Evolutionary conservation across 2,113 vertebrate species (phyloP), one percentile per base, ranked within the genome.

Genomic region (Ceyx margarethae): DNA sequence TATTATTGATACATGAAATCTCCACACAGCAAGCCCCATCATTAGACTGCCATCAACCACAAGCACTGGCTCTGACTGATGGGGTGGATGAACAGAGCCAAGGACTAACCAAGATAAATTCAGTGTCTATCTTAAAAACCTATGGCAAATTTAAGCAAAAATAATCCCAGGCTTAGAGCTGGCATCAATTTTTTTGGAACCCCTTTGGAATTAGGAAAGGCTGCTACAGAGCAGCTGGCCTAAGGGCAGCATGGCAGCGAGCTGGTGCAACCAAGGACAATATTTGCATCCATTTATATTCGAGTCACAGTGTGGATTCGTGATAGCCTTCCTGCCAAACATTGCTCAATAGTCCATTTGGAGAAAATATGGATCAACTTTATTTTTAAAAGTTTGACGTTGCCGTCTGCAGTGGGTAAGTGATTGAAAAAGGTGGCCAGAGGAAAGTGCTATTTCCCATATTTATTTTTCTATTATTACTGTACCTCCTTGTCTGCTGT

Each of bases 291-390:
- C 60, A 18, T 92, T 78, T 84, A 11, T 65, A 73, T 94, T 87
- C 77, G 4, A n/a, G 8, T 83, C 89, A 79, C 84, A 26, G 37
- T 0, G 0, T 54, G n/a, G 67, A 45, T 67, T 78, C 51, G 11
- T 58, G 45, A 64, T 18, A 71, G 51, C 56, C 67, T 58, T 89
- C 81, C 58, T 82, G 71, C 79, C 81, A 81, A 87, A 21, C 29
- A 11, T 56, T 77, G 75, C 79, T 91, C 72, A 53, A 20, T 57
- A 72, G 73, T 77, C 64, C 79, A n/a, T 92, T 75, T 93, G 91
- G 53, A 85, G 48, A 92, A 61, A 72, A 33, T 60, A 33, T 69
- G 67, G 71, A 89, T 89, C 78, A 51, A 65, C 84, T 79, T 93
- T 45, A 81, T 85, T 64, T 95, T 62, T 81, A 57, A 62, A 60